Conservation (phyloP, 2,797 vertebrate genomes). For the Arnoldichthys spilopterus region DNA sequence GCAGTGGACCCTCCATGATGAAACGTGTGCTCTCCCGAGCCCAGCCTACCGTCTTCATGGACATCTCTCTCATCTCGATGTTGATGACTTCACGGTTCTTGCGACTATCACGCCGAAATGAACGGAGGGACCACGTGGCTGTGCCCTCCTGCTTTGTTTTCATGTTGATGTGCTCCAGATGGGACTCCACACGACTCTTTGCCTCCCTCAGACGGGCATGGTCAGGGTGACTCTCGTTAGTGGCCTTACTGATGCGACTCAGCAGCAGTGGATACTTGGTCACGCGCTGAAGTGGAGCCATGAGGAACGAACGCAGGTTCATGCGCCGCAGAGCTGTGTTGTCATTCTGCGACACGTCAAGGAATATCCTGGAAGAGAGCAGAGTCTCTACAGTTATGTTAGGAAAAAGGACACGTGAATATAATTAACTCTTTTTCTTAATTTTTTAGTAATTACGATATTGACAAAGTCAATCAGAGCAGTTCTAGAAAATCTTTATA, state of each 20-base stretch:
- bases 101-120: constrained; percentile 90
- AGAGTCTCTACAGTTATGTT: background rate
- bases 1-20: constrained; percentile 89
- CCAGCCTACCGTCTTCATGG: constrained; percentile 90
- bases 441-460: too few relatives aligned
- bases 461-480: too few relatives aligned
- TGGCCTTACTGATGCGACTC: constrained; percentile 90
- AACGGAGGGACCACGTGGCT: constrained; percentile 88
- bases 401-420: too few relatives aligned
- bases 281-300: constrained; percentile 90
- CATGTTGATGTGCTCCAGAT: constrained; percentile 95
- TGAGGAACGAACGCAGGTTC: constrained; percentile 93
- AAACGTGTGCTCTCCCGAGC: constrained; percentile 86
- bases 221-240: constrained; percentile 86
- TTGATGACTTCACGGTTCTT: constrained; percentile 91
- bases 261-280: constrained; percentile 91
- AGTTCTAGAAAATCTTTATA: too few relatives aligned
- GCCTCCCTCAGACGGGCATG: constrained; percentile 86
- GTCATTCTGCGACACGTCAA: constrained; percentile 93
- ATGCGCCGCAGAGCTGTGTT: constrained; percentile 90
- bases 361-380: constrained; percentile 83
- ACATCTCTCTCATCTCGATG: constrained; percentile 90
- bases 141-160: constrained; percentile 91
- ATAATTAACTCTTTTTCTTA: too few relatives aligned
- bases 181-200: constrained; percentile 91